phyloP scores from a whole-genome alignment of 2,113 vertebrate genomes.

The Chinchilla lanigera region DNA sequence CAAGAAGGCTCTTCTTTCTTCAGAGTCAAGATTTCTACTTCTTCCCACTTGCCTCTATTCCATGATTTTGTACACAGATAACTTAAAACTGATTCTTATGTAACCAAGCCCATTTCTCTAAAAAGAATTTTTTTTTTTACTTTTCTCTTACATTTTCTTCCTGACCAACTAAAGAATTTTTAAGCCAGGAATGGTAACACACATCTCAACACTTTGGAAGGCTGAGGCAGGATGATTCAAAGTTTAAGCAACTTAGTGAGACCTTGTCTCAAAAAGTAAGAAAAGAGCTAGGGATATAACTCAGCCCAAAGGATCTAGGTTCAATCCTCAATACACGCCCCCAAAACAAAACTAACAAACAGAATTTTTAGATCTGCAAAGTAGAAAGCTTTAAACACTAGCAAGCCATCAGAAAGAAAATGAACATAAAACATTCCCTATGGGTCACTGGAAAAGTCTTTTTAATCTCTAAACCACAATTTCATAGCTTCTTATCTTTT shows the following conservation, averaged over 20 bases:
- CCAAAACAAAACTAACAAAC: neutral
- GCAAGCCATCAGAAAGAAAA: constrained; percentile 36
- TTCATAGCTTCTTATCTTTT: neutral
- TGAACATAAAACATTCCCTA: neutral
- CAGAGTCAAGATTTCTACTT: neutral
- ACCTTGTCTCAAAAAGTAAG: neutral
- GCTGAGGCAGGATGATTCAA: neutral
- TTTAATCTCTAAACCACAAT: constrained; percentile 13
- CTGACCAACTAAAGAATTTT: neutral
- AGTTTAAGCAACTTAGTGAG: neutral
- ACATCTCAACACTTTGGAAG: neutral
- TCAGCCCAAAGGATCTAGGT: neutral
- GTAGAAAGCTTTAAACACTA: neutral
- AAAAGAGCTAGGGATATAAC: neutral
- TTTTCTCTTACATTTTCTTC: constrained; percentile 28
- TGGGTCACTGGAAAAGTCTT: neutral
- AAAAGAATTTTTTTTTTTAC: constrained; percentile 21
- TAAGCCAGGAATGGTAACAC: neutral
- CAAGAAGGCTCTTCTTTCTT: neutral
- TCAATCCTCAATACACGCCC: neutral
- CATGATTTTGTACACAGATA: neutral
- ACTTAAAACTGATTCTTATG: neutral
- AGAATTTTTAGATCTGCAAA: neutral
- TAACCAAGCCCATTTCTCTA: neutral
- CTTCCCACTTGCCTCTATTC: neutral